Evolutionary conservation across 2,888 invertebrate genomes (phyloP), one percentile per base, ranked within the genome.

Genomic region (Chironomus riparius): DNA sequence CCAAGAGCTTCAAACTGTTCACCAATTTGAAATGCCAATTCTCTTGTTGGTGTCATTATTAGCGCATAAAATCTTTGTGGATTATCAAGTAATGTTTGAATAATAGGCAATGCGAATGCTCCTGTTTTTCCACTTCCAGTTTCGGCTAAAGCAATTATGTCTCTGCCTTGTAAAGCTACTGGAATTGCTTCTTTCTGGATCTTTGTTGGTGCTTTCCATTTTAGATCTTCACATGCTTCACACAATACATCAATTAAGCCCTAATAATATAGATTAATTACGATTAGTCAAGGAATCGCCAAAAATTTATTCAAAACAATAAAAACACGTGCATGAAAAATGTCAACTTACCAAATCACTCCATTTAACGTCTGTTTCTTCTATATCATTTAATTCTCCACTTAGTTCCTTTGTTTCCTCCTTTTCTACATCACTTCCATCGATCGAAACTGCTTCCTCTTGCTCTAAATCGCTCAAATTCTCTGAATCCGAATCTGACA

Each of bases 1-100:
- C 94, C 94, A 77, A 99, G 86, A 3, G 98, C 98, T 83, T 97
- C 95, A 86, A 99, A 96, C 82, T 99, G 99, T 85, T 99, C 98
- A 0, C 95, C 93, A 81, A 99, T 99, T 85, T 99, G 99, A 83
- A 97, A 97, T 3, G 99, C 99, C 80, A 99, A 86, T 85, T 99
- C 99, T 84, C 99, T 88, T 0, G 99, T 99, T 0, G 99, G 99
- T 15, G 99, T 98, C 72, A 99, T 83, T 78, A 99, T 87, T 0
- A 98, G 85, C 0, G 96, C 96, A 85, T 96, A 99, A 81, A 97
- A 92, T 82, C 97, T 87, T 82, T 98, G 98, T 0, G 98, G 98
- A 81, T 90, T 92, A 79, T 96, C 92, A 62, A 99, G 84, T 15
- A 98, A 85, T 0, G 93, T 88, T 81, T 99, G 98, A 47, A 99